phyloP scores from a whole-genome alignment of 2,797 vertebrate species.

The Crocodylus rhombifer region DNA sequence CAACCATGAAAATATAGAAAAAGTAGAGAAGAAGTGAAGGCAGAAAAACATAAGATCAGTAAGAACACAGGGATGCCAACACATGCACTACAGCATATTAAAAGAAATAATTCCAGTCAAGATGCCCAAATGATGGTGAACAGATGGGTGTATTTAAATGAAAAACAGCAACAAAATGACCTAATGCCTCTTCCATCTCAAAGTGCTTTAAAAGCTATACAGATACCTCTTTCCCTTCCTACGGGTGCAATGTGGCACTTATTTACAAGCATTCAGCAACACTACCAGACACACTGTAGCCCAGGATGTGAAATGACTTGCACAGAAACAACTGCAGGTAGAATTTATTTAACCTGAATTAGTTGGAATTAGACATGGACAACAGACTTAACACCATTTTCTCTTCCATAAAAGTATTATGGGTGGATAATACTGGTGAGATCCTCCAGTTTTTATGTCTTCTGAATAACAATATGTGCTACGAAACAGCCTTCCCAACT shows the following conservation, averaged over 20 bases:
- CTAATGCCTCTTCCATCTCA: conserved; percentile 58
- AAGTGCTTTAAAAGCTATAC: conserved; percentile 37
- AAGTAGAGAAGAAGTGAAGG: conserved; percentile 48
- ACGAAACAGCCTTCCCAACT: accelerated
- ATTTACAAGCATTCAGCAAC: neutral
- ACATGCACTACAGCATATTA: conserved; percentile 55
- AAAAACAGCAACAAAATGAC: conserved; percentile 60
- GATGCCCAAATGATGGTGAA: conserved; percentile 57
- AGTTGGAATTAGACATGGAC: neutral
- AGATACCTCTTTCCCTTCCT: conserved; percentile 17
- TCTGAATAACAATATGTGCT: neutral
- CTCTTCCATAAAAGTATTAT: neutral
- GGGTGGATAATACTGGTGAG: neutral
- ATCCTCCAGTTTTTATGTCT: neutral
- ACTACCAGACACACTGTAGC: neutral
- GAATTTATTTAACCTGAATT: too few relatives aligned
- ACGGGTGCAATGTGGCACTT: conserved; percentile 10
- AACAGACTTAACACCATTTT: neutral
- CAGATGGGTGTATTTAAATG: conserved; percentile 45
- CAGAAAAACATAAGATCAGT: neutral
- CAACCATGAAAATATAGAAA: conserved; percentile 64
- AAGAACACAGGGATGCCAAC: conserved; percentile 47
- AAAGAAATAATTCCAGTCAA: conserved; percentile 56
- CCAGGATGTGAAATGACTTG: neutral
- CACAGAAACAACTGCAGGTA: neutral